Conservation (phyloP, 1,140 invertebrate species). For the Uloborus diversus region DNA sequence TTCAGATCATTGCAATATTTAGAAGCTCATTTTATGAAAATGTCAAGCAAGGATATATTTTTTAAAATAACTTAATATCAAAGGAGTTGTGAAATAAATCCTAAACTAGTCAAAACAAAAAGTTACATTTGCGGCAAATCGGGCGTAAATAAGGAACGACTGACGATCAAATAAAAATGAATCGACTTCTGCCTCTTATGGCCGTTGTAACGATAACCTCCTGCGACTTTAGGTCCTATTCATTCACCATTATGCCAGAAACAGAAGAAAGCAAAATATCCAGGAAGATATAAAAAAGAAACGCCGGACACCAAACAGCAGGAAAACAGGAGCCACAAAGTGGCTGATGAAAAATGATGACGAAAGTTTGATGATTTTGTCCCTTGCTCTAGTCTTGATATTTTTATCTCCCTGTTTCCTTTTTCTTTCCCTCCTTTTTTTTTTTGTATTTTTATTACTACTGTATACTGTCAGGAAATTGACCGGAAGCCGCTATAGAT, state of each 20-base stretch:
- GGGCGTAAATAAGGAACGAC: constrained; percentile 7
- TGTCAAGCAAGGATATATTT: no score
- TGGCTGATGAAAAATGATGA: constrained; percentile 26
- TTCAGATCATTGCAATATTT: no score
- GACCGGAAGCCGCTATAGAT: constrained; percentile 13
- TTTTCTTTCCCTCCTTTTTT: neutral
- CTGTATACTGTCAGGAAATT: constrained; percentile 18
- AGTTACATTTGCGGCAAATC: constrained; percentile 20
- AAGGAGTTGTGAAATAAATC: no score
- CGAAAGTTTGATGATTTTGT: constrained; percentile 13
- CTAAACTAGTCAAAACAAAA: no score
- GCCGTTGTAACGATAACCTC: constrained; percentile 21
- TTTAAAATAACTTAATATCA: no score
- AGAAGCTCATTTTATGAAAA: no score
- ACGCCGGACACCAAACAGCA: constrained; percentile 22
- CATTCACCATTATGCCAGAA: constrained; percentile 35
- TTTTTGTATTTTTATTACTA: constrained; percentile 1
- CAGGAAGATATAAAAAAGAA: constrained; percentile 23
- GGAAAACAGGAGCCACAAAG: constrained; percentile 29
- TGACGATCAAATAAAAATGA: constrained; percentile 44
- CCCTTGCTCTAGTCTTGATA: neutral
- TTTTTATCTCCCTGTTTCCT: neutral
- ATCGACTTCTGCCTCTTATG: neutral
- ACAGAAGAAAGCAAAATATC: constrained; percentile 21
- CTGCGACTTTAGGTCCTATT: constrained; percentile 27